Evolutionary conservation across 2,113 vertebrate genomes (phyloP).

Genomic region (Microcebus jonahi): DNA sequence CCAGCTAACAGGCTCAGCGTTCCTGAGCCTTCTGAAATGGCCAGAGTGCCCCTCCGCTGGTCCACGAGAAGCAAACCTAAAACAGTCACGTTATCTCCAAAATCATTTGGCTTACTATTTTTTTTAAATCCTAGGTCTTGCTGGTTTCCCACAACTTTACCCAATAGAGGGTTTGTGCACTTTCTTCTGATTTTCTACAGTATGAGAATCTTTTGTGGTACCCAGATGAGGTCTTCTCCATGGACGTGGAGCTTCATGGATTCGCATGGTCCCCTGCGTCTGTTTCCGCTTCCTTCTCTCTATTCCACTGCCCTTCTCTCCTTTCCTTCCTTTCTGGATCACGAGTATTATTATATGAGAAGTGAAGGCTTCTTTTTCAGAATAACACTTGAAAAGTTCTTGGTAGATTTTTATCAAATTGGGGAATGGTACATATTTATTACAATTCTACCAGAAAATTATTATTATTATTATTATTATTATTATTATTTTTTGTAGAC

Average conservation of each 20-base stretch:
- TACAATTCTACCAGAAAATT: background rate
- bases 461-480: background rate
- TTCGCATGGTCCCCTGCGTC: background rate
- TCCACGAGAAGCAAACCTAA: background rate
- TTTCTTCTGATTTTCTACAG: background rate
- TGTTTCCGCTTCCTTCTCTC: background rate
- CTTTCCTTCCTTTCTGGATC: background rate
- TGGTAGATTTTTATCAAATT: background rate
- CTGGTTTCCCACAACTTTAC: background rate
- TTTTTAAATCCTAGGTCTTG: background rate
- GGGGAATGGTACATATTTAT: background rate
- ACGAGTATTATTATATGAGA: background rate
- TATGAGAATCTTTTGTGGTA: background rate
- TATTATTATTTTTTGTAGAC: too few relatives aligned
- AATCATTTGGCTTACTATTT: background rate
- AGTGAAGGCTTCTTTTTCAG: background rate
- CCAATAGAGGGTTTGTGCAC: background rate
- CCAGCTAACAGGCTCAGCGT: background rate
- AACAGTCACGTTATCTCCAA: background rate
- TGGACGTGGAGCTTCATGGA: rapidly evolving
- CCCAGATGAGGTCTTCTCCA: background rate
- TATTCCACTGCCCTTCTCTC: background rate
- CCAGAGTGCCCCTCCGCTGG: background rate
- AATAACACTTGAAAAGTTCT: background rate
- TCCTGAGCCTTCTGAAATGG: background rate